These are phyloP conservation scores for Prosapia bicincta DNA, from an alignment of 2,888 invertebrate genomes.

Conservation along the genomic window DNA sequence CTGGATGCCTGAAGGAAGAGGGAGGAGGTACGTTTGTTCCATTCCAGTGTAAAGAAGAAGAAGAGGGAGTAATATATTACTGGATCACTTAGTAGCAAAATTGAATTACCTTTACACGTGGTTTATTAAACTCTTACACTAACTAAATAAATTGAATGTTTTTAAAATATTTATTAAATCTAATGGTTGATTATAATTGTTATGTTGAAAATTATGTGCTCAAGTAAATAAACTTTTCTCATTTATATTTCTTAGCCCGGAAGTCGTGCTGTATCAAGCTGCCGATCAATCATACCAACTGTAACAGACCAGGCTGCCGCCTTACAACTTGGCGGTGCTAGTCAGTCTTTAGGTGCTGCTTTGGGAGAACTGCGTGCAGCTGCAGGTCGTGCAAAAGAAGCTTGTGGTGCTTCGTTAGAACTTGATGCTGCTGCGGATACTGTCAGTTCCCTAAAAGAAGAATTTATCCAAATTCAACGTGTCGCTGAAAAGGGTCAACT, in stretches of 20 bases:
- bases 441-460: slow-evolving; percentile 72
- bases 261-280: slow-evolving; percentile 69
- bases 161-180: not conserved
- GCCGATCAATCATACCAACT: slow-evolving; percentile 79
- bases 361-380: slow-evolving; percentile 62
- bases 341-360: slow-evolving; percentile 63
- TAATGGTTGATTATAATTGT: too few species aligned
- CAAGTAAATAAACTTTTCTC: too few species aligned
- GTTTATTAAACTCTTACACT: too few species aligned
- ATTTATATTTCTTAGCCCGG: too few species aligned
- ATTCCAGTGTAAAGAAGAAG: too few species aligned
- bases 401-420: slow-evolving; percentile 74
- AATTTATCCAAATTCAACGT: slow-evolving; percentile 74
- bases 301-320: slow-evolving; percentile 73
- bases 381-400: slow-evolving; percentile 61
- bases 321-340: slow-evolving; percentile 66
- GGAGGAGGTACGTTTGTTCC: too few species aligned
- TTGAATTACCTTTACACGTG: too few species aligned
- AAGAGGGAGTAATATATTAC: too few species aligned
- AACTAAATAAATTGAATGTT: too few species aligned
- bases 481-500: slow-evolving; percentile 70
- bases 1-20: too few species aligned
- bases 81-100: too few species aligned
- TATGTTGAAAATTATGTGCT: too few species aligned
- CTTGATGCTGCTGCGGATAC: slow-evolving; percentile 83